phyloP scores from a whole-genome alignment of 2,797 vertebrate genomes.

The Dendrocincla fuliginosa region DNA sequence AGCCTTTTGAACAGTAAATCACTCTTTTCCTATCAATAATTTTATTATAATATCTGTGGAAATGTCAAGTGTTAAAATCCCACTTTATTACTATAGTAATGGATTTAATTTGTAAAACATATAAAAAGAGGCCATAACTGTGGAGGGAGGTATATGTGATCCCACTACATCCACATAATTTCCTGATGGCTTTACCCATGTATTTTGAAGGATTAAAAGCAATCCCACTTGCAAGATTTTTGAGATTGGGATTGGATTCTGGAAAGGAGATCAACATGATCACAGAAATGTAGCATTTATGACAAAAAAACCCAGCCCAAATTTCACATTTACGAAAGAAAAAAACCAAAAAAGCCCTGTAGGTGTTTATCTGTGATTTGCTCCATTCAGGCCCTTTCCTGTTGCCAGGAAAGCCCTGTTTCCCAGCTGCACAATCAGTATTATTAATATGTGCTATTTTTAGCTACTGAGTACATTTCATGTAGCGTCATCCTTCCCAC shows the following conservation, averaged over 20 bases:
- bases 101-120: conserved; percentile 60
- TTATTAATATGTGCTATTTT: conserved; percentile 41
- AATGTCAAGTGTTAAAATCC: conserved; percentile 48
- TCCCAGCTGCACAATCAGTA: conserved; percentile 22
- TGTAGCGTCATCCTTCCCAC: conserved; percentile 32
- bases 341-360: neutral
- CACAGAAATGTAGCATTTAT: neutral
- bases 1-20: conserved; percentile 37
- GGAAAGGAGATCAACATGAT: neutral
- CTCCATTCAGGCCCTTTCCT: neutral
- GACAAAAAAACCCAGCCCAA: neutral
- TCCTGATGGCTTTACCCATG: neutral
- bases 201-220: neutral
- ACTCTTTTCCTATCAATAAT: conserved; percentile 42
- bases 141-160: conserved; percentile 18
- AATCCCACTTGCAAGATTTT: neutral
- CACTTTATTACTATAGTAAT: conserved; percentile 57
- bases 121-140: conserved; percentile 33
- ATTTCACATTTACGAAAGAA: rapidly evolving
- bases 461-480: conserved; percentile 17
- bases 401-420: conserved; percentile 3
- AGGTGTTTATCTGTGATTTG: neutral
- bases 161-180: neutral
- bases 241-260: neutral
- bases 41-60: conserved; percentile 49